These are phyloP conservation scores for Aphis gossypii DNA, from an alignment of 1,140 invertebrate species.

Conservation along the genomic window DNA sequence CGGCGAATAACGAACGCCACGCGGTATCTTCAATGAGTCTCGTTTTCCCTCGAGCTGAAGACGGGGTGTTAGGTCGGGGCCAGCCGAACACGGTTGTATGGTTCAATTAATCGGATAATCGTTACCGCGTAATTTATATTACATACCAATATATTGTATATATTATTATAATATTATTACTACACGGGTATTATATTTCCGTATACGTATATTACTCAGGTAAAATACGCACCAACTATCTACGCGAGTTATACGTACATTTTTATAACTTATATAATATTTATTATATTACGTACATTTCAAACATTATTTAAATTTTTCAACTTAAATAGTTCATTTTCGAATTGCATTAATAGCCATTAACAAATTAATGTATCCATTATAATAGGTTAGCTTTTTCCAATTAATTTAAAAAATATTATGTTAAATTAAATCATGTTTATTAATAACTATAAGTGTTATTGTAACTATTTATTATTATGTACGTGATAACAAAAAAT, in stretches of 20 bases:
- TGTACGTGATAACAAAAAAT: not conserved
- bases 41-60: not conserved
- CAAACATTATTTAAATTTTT: not conserved
- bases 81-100: not conserved
- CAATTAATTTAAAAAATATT: not conserved
- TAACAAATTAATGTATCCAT: not conserved
- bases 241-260: not conserved
- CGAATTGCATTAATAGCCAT: not conserved
- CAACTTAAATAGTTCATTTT: not conserved
- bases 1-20: not conserved
- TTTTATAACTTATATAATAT: not conserved
- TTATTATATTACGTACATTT: not conserved
- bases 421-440: not conserved
- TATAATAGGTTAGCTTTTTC: not conserved
- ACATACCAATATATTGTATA: not conserved
- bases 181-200: not conserved
- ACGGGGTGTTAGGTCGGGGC: not conserved
- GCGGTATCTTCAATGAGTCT: not conserved
- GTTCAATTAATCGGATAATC: constrained; percentile 20
- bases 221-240: not conserved
- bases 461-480: not conserved
- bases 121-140: not conserved
- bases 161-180: not conserved
- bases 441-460: not conserved
- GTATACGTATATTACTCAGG: not conserved